Conservation (phyloP, 2,888 invertebrate species). For the Sicus ferrugineus region DNA sequence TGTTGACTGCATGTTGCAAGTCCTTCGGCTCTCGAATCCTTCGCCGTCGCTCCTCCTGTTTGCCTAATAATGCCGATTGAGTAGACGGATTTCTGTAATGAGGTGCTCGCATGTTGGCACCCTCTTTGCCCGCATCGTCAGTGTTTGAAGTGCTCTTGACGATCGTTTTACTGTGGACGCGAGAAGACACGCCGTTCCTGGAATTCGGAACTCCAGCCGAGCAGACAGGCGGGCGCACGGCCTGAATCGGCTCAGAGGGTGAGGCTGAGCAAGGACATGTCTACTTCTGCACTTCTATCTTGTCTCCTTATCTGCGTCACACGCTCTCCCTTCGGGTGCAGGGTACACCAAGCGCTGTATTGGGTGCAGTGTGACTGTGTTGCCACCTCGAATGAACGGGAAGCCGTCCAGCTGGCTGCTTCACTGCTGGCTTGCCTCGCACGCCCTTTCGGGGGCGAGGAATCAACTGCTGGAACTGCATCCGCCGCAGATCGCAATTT, state of each 20-base stretch:
- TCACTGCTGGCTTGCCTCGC: not conserved
- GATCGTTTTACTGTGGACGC: no score
- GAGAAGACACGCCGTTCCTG: no score
- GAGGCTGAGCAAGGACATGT: no score
- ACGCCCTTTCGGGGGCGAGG: not conserved
- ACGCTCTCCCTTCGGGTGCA: no score
- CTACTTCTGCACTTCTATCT: not conserved
- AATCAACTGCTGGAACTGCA: constrained; percentile 11
- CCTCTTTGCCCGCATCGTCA: not conserved
- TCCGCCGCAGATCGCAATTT: not conserved
- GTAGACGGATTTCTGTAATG: not conserved
- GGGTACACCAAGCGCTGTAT: no score
- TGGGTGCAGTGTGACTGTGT: no score
- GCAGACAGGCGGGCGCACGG: no score
- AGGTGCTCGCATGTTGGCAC: constrained; percentile 35
- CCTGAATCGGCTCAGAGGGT: no score
- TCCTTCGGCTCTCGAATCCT: not conserved
- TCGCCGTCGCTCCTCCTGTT: constrained; percentile 26
- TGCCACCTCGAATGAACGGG: not conserved
- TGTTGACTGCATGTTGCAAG: constrained; percentile 11
- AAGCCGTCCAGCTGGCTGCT: not conserved
- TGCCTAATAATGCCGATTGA: constrained; percentile 37
- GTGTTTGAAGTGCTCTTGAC: not conserved
- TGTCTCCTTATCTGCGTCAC: not conserved
- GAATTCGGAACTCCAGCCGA: no score